Evolutionary conservation across 2,797 vertebrate species (phyloP).

Genomic region (Thripadectes ignobilis): DNA sequence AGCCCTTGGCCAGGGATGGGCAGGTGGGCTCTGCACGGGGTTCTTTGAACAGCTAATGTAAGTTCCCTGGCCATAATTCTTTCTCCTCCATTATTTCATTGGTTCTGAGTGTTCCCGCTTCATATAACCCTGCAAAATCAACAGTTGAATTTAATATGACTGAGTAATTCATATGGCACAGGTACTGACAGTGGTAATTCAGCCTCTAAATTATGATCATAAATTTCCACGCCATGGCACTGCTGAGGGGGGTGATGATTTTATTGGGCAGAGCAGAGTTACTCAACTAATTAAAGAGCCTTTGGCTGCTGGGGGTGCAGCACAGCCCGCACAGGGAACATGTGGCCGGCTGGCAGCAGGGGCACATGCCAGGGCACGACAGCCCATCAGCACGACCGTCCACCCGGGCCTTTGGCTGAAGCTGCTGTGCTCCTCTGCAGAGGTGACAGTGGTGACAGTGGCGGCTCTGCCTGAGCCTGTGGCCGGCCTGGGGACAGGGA

Average conservation of each 20-base stretch:
- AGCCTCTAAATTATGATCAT: slow-evolving; percentile 68
- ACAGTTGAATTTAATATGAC: slow-evolving; percentile 63
- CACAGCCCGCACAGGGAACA: rapidly evolving
- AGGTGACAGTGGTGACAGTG: not conserved
- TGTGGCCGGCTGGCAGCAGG: rapidly evolving
- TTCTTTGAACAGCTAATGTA: not conserved
- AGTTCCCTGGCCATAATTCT: slow-evolving; percentile 28
- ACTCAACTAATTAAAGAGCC: slow-evolving; percentile 51
- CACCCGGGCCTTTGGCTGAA: rapidly evolving
- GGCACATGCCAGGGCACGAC: not conserved
- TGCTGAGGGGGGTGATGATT: slow-evolving; percentile 54
- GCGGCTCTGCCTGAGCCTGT: not conserved
- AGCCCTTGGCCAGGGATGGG: not conserved
- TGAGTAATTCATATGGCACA: slow-evolving; percentile 58
- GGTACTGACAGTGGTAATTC: slow-evolving; percentile 68
- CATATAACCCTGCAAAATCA: slow-evolving; percentile 39
- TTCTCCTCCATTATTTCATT: slow-evolving; percentile 36
- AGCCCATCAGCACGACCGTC: not conserved
- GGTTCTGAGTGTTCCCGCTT: slow-evolving; percentile 41
- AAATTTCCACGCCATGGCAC: slow-evolving; percentile 69
- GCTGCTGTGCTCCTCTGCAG: not conserved
- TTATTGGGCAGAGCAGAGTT: slow-evolving; percentile 47
- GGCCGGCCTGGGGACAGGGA: not conserved
- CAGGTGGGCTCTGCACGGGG: not conserved
- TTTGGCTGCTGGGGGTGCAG: not conserved